A percentile compares a stretch with the other conserved stretches of the same genome.
Evolutionary conservation across 2,888 invertebrate genomes (phyloP).

Genomic region (Ramazzottius varieornatus): DNA sequence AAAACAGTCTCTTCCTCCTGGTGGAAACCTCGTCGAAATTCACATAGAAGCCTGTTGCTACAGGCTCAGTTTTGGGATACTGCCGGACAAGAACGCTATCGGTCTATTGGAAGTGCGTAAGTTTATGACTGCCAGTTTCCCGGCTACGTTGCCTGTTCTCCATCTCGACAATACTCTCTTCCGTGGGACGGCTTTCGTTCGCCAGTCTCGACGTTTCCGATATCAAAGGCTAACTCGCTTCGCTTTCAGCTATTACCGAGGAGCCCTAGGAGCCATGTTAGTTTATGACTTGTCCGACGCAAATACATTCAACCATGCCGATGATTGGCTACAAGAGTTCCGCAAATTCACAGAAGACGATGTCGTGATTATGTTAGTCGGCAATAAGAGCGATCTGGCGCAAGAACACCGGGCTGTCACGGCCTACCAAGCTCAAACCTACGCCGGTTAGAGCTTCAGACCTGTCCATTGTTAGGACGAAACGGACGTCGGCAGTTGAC

Average conservation of each 20-base stretch:
- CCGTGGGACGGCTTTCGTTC: not conserved
- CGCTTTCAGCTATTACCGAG: constrained; percentile 1
- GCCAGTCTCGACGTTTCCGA: not conserved
- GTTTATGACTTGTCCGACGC: not conserved
- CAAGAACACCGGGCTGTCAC: not conserved
- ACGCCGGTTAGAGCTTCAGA: too few species aligned
- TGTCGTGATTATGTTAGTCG: not conserved
- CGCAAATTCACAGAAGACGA: not conserved
- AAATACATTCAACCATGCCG: not conserved
- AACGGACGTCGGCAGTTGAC: too few species aligned
- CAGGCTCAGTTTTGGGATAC: constrained; percentile 1
- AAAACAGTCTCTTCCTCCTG: not conserved
- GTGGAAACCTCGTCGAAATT: not conserved
- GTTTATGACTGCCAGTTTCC: not conserved
- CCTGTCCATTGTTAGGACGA: too few species aligned
- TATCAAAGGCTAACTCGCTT: too few species aligned
- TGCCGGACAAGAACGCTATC: not conserved
- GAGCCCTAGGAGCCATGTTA: not conserved
- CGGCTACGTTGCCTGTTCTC: not conserved
- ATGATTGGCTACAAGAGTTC: not conserved
- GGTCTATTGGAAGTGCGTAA: not conserved
- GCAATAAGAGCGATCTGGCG: not conserved
- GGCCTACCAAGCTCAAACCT: not conserved
- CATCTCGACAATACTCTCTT: not conserved
- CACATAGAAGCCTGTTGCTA: not conserved